These are phyloP conservation scores for Diachasma alloeum DNA, from an alignment of 1,140 invertebrate species.

Conservation along the genomic window DNA sequence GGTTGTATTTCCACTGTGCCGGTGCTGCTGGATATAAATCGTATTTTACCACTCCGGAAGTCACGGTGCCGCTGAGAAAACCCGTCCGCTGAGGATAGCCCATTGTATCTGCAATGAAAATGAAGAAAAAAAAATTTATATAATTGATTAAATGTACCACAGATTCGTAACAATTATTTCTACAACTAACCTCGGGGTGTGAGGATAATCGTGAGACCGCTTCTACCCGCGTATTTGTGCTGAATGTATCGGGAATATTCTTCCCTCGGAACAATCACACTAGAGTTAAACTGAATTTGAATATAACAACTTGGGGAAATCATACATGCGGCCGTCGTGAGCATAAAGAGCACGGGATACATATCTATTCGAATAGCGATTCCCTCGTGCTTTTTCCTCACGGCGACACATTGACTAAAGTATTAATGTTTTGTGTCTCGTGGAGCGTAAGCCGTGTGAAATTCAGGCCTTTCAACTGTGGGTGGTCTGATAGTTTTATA, in stretches of 20 bases:
- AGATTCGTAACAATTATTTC: not conserved
- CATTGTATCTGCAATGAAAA: not conserved
- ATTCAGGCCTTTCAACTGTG: not conserved
- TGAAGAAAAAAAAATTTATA: not conserved
- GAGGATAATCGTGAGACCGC: conserved; percentile 36
- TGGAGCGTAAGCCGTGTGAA: conserved; percentile 2
- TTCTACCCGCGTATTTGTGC: not conserved
- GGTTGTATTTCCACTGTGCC: not conserved
- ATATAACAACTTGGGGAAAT: conserved; percentile 55
- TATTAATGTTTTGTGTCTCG: not conserved
- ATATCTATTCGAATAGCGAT: conserved; percentile 17
- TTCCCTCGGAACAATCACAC: conserved; percentile 49
- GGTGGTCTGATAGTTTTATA: not conserved
- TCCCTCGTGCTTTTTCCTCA: not conserved
- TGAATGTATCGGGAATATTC: conserved; percentile 51
- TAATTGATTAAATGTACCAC: not conserved
- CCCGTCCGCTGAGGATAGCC: not conserved
- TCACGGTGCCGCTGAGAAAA: not conserved
- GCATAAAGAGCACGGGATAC: conserved; percentile 29
- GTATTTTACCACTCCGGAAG: conserved; percentile 2
- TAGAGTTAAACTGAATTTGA: conserved; percentile 59
- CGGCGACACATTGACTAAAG: not conserved
- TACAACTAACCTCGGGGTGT: not conserved
- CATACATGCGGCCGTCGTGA: conserved; percentile 31
- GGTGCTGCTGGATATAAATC: not conserved